Evolutionary conservation across 2,113 vertebrate species (phyloP), one percentile per base, ranked within the genome.

Genomic region (Cathartes aura): DNA sequence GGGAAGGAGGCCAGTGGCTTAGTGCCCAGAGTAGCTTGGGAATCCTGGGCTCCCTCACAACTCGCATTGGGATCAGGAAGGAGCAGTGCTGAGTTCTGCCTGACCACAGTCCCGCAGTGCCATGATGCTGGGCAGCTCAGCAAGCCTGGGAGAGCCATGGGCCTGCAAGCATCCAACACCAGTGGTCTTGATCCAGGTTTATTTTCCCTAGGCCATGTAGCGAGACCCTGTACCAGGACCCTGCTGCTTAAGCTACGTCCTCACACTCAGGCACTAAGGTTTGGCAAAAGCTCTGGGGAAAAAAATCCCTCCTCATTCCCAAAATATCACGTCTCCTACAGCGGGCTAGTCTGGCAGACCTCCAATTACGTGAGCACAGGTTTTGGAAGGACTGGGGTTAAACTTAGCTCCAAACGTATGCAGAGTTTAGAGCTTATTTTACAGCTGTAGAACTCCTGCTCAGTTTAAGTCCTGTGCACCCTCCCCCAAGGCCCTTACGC

Each of bases 1-100:
- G 70, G 96, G 95, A 97, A 96, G 83, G 53, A 96, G 56, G 87
- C 94, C 96, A 97, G 90, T 96, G 95, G 95, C 91, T 95, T 50
- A 56, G 53, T 85, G 93, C 93, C 96, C 73, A 68, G 84, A 82
- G 81, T 2, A 89, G 95, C 82, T 40, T 89, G 78, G 85, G 95
- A 97, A 96, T 88, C 56, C 87, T 70, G 56, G 66, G 91, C 89
- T 95, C 81, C 43, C 68, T 95, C 13, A 3, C 53, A 87, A 30
- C 76, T 75, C 8, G 1, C 0, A 4, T 81, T 72, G 73, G 83
- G 90, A 91, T 11, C 21, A 14, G 60, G 56, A 43, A 58, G 52
- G 43, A 93, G 87, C 47, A 93, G 89, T 12, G 6, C 16, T 0
- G 2, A 73, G 59, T 42, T 67, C 87, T 79, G 73, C 70, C 76